These are phyloP conservation scores for Hypena proboscidalis DNA, from an alignment of 2,888 invertebrate genomes.

Conservation along the genomic window DNA sequence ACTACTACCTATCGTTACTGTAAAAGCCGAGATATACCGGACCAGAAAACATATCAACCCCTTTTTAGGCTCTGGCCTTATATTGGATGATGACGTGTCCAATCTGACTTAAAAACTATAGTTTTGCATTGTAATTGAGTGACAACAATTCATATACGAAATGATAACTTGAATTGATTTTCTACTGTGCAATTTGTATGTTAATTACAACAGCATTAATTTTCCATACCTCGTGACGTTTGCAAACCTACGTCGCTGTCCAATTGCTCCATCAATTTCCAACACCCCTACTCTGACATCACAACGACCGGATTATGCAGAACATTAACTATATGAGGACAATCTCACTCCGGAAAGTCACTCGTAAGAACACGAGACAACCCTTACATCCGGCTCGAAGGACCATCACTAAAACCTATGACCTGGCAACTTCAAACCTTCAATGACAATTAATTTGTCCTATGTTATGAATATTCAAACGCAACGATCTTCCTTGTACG, in stretches of 20 bases:
- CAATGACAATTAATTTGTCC: slow-evolving; percentile 24
- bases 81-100: no score
- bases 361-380: not conserved
- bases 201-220: no score
- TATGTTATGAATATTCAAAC: slow-evolving; percentile 42
- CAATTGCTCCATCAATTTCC: slow-evolving; percentile 8
- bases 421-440: slow-evolving; percentile 7
- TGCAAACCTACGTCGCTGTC: not conserved
- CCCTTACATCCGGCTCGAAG: not conserved
- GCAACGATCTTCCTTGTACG: slow-evolving; percentile 41
- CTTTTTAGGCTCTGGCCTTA: no score
- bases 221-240: no score
- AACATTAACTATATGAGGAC: slow-evolving; percentile 7
- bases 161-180: no score
- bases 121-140: no score
- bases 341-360: not conserved
- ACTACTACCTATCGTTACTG: not conserved
- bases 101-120: no score
- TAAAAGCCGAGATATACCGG: no score
- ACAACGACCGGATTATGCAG: slow-evolving; percentile 16
- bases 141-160: no score
- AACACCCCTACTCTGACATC: slow-evolving; percentile 5
- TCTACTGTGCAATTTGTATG: no score
- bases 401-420: not conserved
- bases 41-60: no score